These are phyloP conservation scores for Pterostichus niger DNA, from an alignment of 2,888 invertebrate species.

Conservation along the genomic window DNA sequence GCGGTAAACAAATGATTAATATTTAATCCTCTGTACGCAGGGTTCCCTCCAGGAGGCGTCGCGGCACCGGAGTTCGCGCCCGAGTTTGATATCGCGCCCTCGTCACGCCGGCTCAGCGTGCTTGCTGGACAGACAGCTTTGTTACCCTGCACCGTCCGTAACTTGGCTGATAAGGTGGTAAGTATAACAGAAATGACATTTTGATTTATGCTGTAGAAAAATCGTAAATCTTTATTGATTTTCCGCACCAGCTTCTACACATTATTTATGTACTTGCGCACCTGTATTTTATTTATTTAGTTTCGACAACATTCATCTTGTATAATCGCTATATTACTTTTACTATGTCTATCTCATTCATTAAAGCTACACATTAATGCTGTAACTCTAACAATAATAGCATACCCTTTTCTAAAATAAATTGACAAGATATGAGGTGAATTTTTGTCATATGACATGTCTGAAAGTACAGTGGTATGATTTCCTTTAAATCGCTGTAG, in stretches of 20 bases:
- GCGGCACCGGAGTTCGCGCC: constrained; percentile 53
- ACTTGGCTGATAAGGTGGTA: constrained; percentile 76
- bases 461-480: no score
- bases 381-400: no score
- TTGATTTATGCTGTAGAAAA: constrained; percentile 53
- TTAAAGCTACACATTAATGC: no score
- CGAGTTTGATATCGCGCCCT: constrained; percentile 68
- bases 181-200: constrained; percentile 69
- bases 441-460: no score
- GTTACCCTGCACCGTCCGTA: constrained; percentile 75
- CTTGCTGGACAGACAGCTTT: constrained; percentile 75
- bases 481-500: no score
- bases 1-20: constrained; percentile 57
- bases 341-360: background rate
- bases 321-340: constrained; percentile 21
- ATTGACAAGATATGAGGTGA: no score
- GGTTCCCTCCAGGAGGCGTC: background rate
- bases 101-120: constrained; percentile 71
- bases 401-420: no score
- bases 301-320: background rate
- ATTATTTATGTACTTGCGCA: constrained; percentile 48
- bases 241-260: constrained; percentile 28
- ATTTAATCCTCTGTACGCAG: constrained; percentile 57
- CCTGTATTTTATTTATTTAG: constrained; percentile 42
- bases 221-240: constrained; percentile 53